A percentile compares a stretch with the other conserved stretches of the same genome.
phyloP scores from a whole-genome alignment of 2,797 vertebrate genomes.

The Tarsius wallacei region DNA sequence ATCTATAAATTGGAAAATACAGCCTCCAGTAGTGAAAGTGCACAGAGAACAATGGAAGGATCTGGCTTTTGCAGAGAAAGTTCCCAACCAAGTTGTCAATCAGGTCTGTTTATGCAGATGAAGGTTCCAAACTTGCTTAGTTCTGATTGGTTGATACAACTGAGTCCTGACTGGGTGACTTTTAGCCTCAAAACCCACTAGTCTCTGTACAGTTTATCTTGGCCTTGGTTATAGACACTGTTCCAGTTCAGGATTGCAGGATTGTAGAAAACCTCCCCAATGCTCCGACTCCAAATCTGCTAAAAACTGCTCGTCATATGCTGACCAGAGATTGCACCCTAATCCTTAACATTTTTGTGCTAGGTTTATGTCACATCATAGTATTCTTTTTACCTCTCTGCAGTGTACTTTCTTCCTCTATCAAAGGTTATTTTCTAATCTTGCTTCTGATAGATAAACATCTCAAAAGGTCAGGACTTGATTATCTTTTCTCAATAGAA shows the following conservation, averaged over 20 bases:
- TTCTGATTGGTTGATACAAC: background rate
- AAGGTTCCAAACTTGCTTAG: background rate
- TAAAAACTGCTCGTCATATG: background rate
- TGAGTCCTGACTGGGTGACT: background rate
- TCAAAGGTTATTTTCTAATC: background rate
- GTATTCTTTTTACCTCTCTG: background rate
- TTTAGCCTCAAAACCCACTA: background rate
- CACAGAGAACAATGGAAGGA: background rate
- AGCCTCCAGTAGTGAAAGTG: background rate
- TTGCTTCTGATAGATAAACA: background rate
- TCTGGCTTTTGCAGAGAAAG: background rate
- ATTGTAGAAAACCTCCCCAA: background rate
- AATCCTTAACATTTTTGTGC: background rate
- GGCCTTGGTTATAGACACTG: background rate
- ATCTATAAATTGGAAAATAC: background rate
- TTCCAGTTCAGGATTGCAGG: background rate
- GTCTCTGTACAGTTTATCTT: background rate
- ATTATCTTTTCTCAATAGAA: background rate
- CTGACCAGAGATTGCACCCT: too few relatives aligned
- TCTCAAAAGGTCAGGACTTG: background rate
- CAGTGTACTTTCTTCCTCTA: too few relatives aligned
- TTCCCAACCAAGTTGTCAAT: background rate
- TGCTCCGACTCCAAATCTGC: background rate
- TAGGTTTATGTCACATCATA: background rate
- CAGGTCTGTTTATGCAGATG: background rate